Conservation (phyloP, 2,888 invertebrate species). For the Eristalis arbustorum region DNA sequence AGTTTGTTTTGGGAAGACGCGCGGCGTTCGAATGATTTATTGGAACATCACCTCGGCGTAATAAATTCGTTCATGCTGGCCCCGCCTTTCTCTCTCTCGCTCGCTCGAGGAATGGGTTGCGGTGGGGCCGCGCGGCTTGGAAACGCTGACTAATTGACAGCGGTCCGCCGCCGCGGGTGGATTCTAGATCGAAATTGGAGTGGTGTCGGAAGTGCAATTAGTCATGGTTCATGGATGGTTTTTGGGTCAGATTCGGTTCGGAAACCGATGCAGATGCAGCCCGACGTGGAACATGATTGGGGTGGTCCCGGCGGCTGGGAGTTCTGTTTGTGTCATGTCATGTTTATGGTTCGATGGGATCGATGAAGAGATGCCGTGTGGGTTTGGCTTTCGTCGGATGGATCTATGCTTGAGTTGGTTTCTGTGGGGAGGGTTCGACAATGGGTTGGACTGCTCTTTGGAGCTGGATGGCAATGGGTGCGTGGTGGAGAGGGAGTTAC, state of each 20-base stretch:
- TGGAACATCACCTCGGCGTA: conserved; percentile 18
- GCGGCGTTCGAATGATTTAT: conserved; percentile 31
- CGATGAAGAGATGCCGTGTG: neutral
- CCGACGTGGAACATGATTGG: neutral
- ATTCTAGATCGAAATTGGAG: neutral
- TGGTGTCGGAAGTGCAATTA: conserved; percentile 36
- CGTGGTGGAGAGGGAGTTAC: neutral
- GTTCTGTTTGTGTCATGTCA: neutral
- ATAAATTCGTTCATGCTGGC: conserved; percentile 12
- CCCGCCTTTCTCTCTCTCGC: neutral
- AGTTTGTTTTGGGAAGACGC: neutral
- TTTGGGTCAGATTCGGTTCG: conserved; percentile 10
- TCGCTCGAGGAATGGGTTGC: conserved; percentile 2
- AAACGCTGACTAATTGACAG: conserved; percentile 32
- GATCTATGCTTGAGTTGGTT: neutral
- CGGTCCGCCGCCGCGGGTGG: neutral
- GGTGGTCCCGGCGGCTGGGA: neutral
- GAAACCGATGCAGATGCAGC: neutral
- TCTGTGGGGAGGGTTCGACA: neutral
- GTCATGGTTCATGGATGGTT: conserved; percentile 14
- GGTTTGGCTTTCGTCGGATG: neutral
- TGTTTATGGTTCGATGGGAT: neutral
- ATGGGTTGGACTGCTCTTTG: neutral
- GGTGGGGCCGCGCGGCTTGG: neutral
- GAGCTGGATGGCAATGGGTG: neutral